phyloP scores from a whole-genome alignment of 2,113 vertebrate species.

The Colius striatus region DNA sequence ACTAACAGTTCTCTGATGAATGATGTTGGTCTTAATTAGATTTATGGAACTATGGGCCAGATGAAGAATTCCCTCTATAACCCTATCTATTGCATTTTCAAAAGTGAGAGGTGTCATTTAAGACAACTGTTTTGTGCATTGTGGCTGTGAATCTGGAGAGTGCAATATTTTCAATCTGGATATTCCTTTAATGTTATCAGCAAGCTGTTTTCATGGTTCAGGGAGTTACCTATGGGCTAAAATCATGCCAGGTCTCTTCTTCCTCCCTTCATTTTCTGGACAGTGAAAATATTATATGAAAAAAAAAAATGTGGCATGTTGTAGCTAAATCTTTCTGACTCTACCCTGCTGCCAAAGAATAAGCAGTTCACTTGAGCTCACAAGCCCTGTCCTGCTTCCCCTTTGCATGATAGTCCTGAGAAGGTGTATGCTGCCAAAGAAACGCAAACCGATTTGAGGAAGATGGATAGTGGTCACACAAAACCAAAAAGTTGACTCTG shows the following conservation, averaged over 20 bases:
- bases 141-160: not conserved
- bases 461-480: not conserved
- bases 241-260: slow-evolving; percentile 21
- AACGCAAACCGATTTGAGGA: not conserved
- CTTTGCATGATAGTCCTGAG: not conserved
- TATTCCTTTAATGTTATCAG: not conserved
- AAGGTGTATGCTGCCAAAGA: not conserved
- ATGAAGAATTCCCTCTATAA: not conserved
- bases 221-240: not conserved
- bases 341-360: not conserved
- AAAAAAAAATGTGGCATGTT: not conserved
- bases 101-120: not conserved
- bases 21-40: not conserved
- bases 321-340: slow-evolving; percentile 14
- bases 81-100: not conserved
- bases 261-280: not conserved
- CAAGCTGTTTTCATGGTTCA: slow-evolving; percentile 16
- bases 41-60: not conserved
- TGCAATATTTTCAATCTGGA: slow-evolving; percentile 58
- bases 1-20: not conserved
- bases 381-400: not conserved
- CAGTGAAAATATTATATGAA: not conserved
- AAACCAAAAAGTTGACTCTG: not conserved
- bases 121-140: not conserved
- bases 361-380: not conserved